These are phyloP conservation scores for Cryptocheilus praepositus DNA, from an alignment of 2,888 invertebrate genomes.

Conservation along the genomic window DNA sequence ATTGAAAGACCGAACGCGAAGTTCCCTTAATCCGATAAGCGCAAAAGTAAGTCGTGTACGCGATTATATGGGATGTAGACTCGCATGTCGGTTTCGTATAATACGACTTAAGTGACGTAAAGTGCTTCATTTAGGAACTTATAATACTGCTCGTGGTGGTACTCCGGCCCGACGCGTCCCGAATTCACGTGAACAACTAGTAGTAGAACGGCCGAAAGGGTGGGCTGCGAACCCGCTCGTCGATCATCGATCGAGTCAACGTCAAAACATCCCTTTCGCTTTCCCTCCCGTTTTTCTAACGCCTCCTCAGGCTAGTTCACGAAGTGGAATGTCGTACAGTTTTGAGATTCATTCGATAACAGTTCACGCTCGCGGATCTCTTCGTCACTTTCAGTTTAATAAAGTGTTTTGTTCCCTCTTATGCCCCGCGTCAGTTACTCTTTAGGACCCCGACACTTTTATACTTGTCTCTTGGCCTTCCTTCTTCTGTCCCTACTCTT, in stretches of 20 bases:
- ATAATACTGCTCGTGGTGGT: constrained; percentile 70
- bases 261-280: too few species aligned
- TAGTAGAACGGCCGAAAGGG: not conserved
- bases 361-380: not conserved
- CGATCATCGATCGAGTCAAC: too few species aligned
- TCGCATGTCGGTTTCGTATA: too few species aligned
- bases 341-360: constrained; percentile 3
- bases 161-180: constrained; percentile 44
- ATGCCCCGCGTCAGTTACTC: not conserved
- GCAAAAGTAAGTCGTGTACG: too few species aligned
- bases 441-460: not conserved
- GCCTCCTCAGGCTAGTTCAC: too few species aligned
- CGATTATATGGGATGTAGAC: too few species aligned
- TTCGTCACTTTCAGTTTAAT: not conserved
- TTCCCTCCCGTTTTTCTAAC: too few species aligned
- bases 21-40: not conserved
- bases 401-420: not conserved
- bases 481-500: not conserved
- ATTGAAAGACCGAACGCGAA: constrained; percentile 7
- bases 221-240: constrained; percentile 4
- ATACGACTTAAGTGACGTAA: too few species aligned
- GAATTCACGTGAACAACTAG: constrained; percentile 27
- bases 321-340: not conserved
- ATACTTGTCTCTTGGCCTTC: not conserved
- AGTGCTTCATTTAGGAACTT: constrained; percentile 64